phyloP scores from a whole-genome alignment of 2,797 vertebrate species.

The Eutrigla gurnardus region DNA sequence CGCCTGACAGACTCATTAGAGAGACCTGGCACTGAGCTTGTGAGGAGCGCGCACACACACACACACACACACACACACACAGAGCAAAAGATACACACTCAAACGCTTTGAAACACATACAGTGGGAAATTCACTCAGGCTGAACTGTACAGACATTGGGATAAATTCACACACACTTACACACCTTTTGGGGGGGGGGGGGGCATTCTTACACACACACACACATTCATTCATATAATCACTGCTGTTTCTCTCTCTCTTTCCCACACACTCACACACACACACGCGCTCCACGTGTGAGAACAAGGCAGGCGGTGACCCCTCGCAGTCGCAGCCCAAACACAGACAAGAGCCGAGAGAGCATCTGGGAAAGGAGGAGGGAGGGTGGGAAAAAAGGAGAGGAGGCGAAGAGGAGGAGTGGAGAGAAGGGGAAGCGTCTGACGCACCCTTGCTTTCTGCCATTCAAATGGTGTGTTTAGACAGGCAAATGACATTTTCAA shows the following conservation, averaged over 20 bases:
- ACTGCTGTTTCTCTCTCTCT: constrained; percentile 36
- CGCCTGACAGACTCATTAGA: constrained; percentile 86
- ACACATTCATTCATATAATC: constrained; percentile 66
- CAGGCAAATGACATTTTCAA: constrained; percentile 51
- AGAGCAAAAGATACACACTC: constrained; percentile 45
- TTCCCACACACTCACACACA: constrained; percentile 29
- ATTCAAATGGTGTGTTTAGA: constrained; percentile 58
- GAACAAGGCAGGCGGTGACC: constrained; percentile 82
- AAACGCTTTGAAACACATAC: constrained; percentile 62
- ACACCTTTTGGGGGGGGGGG: constrained; percentile 36
- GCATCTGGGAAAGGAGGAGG: constrained; percentile 68
- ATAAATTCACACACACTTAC: constrained; percentile 71
- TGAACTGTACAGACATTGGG: constrained; percentile 68
- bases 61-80: constrained; percentile 49
- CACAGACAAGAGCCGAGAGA: constrained; percentile 79
- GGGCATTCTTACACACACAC: constrained; percentile 25
- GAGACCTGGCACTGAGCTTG: constrained; percentile 83
- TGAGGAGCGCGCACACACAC: constrained; percentile 55
- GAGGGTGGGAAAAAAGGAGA: constrained; percentile 47
- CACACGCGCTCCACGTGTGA: constrained; percentile 71
- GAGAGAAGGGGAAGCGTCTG: constrained; percentile 51
- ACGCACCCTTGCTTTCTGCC: constrained; percentile 41
- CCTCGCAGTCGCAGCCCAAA: constrained; percentile 80
- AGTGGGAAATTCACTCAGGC: constrained; percentile 68
- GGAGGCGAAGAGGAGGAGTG: constrained; percentile 47